Evolutionary conservation across 2,113 vertebrate species (phyloP).

Genomic region (Vanacampus margaritifer): DNA sequence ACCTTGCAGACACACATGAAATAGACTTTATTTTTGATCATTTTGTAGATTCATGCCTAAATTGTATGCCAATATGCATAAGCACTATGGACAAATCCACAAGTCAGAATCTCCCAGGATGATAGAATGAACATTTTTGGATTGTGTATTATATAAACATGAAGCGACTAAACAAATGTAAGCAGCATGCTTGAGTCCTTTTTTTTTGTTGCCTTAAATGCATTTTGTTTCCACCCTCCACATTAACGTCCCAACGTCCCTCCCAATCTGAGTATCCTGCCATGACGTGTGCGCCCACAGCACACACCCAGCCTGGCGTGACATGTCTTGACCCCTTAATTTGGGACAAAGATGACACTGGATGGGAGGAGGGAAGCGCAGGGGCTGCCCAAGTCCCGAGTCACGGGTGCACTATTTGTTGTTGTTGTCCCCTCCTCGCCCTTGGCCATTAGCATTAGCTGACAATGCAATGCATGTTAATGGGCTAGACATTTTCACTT

Average conservation of each 20-base stretch:
- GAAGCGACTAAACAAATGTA: not conserved
- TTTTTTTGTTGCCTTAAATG: not conserved
- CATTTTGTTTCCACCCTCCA: slow-evolving; percentile 7
- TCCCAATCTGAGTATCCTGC: slow-evolving; percentile 27
- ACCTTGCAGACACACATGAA: too few species aligned
- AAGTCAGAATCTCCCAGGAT: not conserved
- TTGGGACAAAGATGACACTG: slow-evolving; percentile 18
- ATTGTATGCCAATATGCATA: too few species aligned
- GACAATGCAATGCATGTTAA: not conserved
- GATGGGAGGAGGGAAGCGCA: slow-evolving; percentile 5
- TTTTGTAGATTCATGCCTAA: too few species aligned
- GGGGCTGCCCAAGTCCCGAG: slow-evolving; percentile 32
- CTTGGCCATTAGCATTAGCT: not conserved
- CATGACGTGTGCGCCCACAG: slow-evolving; percentile 34
- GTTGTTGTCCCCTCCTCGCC: not conserved
- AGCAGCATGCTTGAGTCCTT: not conserved
- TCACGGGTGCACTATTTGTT: slow-evolving; percentile 32
- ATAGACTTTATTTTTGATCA: too few species aligned
- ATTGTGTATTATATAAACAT: not conserved
- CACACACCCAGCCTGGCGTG: slow-evolving; percentile 18
- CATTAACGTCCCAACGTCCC: slow-evolving; percentile 20
- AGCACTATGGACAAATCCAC: not conserved
- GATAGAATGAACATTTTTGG: not conserved
- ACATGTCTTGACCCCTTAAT: slow-evolving; percentile 39
- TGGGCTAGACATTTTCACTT: not conserved